phyloP scores from a whole-genome alignment of 1,140 invertebrate species.

The Euschistus heros region DNA sequence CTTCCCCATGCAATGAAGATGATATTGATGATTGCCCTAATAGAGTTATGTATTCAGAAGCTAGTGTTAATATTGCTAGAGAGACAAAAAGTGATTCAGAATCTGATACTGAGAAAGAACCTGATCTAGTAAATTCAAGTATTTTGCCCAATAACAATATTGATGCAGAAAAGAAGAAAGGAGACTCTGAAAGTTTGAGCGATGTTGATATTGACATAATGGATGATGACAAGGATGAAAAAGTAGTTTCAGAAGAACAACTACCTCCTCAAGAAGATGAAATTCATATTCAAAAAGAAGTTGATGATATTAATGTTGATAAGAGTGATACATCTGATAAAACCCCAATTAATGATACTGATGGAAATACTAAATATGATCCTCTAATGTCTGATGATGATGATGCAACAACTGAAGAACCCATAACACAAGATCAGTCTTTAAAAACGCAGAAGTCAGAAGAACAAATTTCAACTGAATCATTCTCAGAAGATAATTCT shows the following conservation, averaged over 20 bases:
- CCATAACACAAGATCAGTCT: no score
- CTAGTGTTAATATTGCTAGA: slow-evolving; percentile 31
- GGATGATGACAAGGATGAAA: slow-evolving; percentile 20
- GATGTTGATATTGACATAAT: slow-evolving; percentile 27
- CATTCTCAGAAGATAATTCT: slow-evolving; percentile 5
- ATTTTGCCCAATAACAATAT: neutral
- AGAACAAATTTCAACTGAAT: neutral
- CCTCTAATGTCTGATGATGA: no score
- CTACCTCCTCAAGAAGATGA: slow-evolving; percentile 19
- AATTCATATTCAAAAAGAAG: slow-evolving; percentile 22
- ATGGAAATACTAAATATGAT: no score
- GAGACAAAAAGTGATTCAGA: slow-evolving; percentile 9
- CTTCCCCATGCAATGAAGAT: neutral
- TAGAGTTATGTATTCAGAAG: slow-evolving; percentile 24
- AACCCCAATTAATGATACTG: no score
- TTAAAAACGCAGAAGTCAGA: no score
- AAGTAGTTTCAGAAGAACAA: neutral
- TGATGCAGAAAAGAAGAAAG: slow-evolving; percentile 25
- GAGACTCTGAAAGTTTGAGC: no score
- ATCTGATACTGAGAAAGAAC: neutral
- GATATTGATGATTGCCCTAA: slow-evolving; percentile 24
- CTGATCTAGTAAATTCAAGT: neutral
- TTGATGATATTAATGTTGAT: neutral
- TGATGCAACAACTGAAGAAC: no score
- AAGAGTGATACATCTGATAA: neutral